phyloP scores from a whole-genome alignment of 2,113 vertebrate species.

The Thermophis baileyi region DNA sequence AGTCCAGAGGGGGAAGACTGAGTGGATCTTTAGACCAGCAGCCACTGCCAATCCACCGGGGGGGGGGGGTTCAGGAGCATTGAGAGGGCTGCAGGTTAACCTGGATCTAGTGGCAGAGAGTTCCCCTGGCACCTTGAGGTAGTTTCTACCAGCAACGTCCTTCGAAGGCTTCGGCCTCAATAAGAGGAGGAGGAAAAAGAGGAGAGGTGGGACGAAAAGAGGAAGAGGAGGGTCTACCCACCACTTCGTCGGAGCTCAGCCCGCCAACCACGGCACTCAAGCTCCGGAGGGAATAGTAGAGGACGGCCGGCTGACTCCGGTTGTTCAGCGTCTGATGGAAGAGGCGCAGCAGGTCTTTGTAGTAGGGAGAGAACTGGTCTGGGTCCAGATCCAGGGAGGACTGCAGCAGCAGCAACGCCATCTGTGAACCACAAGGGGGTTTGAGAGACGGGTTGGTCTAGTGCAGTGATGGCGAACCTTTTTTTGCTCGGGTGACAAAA shows the following conservation, averaged over 20 bases:
- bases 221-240: constrained; percentile 34
- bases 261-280: constrained; percentile 72
- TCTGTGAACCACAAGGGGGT: constrained; percentile 53
- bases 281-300: constrained; percentile 81
- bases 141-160: background rate
- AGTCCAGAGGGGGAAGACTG: background rate
- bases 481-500: too few species aligned
- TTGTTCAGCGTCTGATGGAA: constrained; percentile 74
- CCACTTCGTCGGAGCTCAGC: constrained; percentile 76
- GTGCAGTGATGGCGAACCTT: too few species aligned
- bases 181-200: fast-evolving
- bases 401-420: constrained; percentile 81
- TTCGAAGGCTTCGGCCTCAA: background rate
- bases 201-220: background rate
- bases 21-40: background rate
- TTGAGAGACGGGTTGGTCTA: background rate
- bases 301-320: constrained; percentile 66
- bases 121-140: background rate
- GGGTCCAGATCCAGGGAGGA: constrained; percentile 80
- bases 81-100: background rate
- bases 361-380: constrained; percentile 75
- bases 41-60: background rate
- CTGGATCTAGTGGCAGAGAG: background rate
- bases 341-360: constrained; percentile 76
- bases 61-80: background rate